Evolutionary conservation across 2,797 vertebrate genomes (phyloP).

Genomic region (Leontopithecus rosalia): DNA sequence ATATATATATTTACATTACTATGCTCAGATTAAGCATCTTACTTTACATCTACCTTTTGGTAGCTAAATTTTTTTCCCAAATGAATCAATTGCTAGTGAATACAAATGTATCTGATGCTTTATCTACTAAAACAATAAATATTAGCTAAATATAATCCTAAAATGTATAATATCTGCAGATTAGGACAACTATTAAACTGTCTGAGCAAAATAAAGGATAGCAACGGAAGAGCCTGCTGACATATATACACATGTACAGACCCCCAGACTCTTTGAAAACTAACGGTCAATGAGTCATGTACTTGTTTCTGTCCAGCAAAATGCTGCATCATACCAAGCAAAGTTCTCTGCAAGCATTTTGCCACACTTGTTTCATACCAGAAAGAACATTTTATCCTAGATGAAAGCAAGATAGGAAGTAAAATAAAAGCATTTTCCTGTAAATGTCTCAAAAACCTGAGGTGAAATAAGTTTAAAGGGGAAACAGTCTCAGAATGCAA

Average conservation of each 20-base stretch:
- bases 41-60: neutral
- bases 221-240: neutral
- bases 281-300: neutral
- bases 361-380: neutral
- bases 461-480: neutral
- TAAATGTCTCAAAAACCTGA: constrained; percentile 22
- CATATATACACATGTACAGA: neutral
- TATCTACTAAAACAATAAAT: neutral
- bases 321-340: neutral
- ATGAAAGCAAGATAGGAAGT: neutral
- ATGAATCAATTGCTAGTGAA: neutral
- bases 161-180: neutral
- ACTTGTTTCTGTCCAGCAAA: neutral
- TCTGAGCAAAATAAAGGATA: neutral
- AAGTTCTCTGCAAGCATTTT: neutral
- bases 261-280: neutral
- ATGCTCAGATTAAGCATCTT: neutral
- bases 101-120: neutral
- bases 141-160: neutral
- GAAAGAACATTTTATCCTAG: neutral
- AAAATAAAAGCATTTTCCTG: neutral
- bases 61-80: neutral
- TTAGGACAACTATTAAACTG: neutral
- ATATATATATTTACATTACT: neutral
- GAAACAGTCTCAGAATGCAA: neutral